Percentiles rank a stretch among this genome's conserved stretches.
Evolutionary conservation across 2,888 invertebrate species (phyloP).

Genomic region (Drosophila borborema): DNA sequence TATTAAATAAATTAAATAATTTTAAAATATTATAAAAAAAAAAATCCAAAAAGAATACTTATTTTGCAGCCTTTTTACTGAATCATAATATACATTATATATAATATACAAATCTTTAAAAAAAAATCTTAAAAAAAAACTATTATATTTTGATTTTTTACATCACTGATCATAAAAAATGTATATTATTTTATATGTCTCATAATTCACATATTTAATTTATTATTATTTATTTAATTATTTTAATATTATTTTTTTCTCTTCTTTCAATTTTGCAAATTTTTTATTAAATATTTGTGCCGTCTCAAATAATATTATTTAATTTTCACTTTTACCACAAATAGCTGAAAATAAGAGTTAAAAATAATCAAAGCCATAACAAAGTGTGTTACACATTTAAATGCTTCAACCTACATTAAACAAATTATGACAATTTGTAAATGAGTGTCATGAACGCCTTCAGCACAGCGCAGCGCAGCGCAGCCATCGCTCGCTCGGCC

Average conservation of each 20-base stretch:
- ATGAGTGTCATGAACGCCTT: slow-evolving; percentile 43
- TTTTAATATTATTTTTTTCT: background rate
- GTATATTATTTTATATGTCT: background rate
- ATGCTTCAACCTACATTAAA: slow-evolving; percentile 67
- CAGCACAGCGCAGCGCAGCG: background rate
- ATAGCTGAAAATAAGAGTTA: background rate
- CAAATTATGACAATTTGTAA: slow-evolving; percentile 72
- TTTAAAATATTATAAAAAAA: background rate
- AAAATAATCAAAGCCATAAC: slow-evolving; percentile 53
- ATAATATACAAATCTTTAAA: too few species aligned
- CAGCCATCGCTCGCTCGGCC: slow-evolving; percentile 2
- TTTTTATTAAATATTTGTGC: background rate
- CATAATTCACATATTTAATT: background rate
- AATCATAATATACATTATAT: too few species aligned
- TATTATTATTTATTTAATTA: background rate
- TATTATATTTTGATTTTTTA: too few species aligned
- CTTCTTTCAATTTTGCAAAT: too few species aligned
- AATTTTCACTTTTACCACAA: slow-evolving; percentile 46
- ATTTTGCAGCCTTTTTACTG: too few species aligned
- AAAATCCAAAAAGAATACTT: too few species aligned
- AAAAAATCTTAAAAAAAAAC: too few species aligned
- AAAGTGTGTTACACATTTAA: slow-evolving; percentile 73
- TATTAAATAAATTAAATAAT: background rate
- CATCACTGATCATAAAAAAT: too few species aligned
- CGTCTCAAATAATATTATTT: background rate